phyloP scores from a whole-genome alignment of 1,140 invertebrate genomes.

The Glomeris maerens region DNA sequence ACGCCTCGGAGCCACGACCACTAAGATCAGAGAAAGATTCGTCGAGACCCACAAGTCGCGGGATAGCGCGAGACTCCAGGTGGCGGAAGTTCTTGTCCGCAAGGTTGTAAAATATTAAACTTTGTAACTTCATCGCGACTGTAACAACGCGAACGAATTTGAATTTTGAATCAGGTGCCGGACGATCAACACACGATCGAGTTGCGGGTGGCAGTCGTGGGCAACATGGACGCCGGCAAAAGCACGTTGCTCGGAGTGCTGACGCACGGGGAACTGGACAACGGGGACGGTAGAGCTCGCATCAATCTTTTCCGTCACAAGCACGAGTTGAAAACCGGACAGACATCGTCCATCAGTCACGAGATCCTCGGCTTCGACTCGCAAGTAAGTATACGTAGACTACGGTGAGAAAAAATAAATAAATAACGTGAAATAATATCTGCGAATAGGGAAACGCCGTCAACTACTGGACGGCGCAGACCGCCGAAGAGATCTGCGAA shows the following conservation, averaged over 20 bases:
- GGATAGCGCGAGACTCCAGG: conserved; percentile 24
- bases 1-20: conserved; percentile 63
- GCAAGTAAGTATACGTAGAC: no score
- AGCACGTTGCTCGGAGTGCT: conserved; percentile 85
- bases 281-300: conserved; percentile 82
- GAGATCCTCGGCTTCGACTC: conserved; percentile 88
- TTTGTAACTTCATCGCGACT: neutral
- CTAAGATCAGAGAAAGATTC: conserved; percentile 46
- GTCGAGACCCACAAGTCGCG: conserved; percentile 26
- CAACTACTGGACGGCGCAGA: conserved; percentile 80
- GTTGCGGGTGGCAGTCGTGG: conserved; percentile 77
- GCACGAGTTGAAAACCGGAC: conserved; percentile 90
- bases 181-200: conserved; percentile 84
- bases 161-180: conserved; percentile 39
- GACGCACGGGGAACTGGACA: conserved; percentile 88
- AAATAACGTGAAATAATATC: no score
- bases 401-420: no score
- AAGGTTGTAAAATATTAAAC: no score
- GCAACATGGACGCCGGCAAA: conserved; percentile 85
- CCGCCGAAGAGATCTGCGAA: conserved; percentile 87
- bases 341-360: conserved; percentile 90
- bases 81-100: conserved; percentile 76
- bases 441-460: conserved; percentile 56
- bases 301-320: conserved; percentile 91
- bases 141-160: neutral